A percentile compares a stretch with the other conserved stretches of the same genome.
Evolutionary conservation across 2,113 vertebrate genomes (phyloP).

Genomic region (Ammodytes marinus): DNA sequence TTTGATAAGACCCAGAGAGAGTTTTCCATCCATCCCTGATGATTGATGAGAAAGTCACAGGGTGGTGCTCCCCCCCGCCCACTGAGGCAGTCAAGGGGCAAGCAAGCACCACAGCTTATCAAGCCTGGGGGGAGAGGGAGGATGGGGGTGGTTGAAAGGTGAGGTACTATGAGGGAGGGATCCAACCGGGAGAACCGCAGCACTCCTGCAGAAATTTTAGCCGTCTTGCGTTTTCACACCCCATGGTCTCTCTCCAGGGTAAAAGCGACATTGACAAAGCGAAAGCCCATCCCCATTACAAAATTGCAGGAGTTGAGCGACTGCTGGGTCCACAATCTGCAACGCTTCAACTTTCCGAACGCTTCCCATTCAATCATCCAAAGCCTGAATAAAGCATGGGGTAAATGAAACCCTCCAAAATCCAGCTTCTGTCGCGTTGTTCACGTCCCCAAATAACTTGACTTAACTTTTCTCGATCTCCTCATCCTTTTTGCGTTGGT

Average conservation of each 20-base stretch:
- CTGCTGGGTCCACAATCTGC: constrained; percentile 29
- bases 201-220: constrained; percentile 35
- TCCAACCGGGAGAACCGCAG: constrained; percentile 42
- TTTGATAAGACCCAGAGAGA: constrained; percentile 70
- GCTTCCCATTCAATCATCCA: constrained; percentile 38
- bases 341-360: background rate
- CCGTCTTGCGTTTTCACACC: constrained; percentile 41
- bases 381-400: constrained; percentile 41
- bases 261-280: constrained; percentile 34
- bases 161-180: constrained; percentile 30
- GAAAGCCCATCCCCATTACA: constrained; percentile 13
- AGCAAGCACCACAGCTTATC: constrained; percentile 79
- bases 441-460: constrained; percentile 36
- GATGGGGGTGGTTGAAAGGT: background rate
- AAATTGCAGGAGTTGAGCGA: constrained; percentile 17
- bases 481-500: constrained; percentile 37
- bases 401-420: background rate
- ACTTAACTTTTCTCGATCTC: constrained; percentile 47
- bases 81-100: constrained; percentile 7
- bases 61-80: constrained; percentile 61
- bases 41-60: constrained; percentile 77
- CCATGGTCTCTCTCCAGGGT: constrained; percentile 34
- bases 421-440: constrained; percentile 14
- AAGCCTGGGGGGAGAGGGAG: constrained; percentile 66
- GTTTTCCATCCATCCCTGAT: constrained; percentile 81